A percentile compares a stretch with the other conserved stretches of the same genome.
Conservation (phyloP, 1,140 invertebrate species). For the Homarus americanus region DNA sequence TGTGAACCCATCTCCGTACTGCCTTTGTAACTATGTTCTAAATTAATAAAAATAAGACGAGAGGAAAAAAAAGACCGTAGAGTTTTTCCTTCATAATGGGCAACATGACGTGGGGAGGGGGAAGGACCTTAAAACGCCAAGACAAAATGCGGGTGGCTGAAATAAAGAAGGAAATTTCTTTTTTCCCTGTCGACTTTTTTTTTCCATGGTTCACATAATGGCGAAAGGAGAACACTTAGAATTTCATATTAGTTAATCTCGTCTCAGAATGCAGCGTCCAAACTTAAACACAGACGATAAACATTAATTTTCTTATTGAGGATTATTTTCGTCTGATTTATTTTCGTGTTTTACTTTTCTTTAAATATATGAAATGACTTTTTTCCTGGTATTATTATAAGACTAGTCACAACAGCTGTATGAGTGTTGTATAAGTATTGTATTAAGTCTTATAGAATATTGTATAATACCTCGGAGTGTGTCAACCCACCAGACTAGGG, state of each 20-base stretch:
- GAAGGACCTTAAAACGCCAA: not conserved
- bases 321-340: too few species aligned
- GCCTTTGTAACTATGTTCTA: conserved; percentile 52
- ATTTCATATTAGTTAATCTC: conserved; percentile 20
- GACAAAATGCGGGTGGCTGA: conserved; percentile 38
- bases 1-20: conserved; percentile 7
- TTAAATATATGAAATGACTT: too few species aligned
- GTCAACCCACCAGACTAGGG: too few species aligned
- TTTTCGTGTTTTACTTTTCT: too few species aligned
- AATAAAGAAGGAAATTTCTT: conserved; percentile 56
- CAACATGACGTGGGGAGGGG: conserved; percentile 54
- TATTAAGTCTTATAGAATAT: too few species aligned
- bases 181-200: conserved; percentile 10
- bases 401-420: too few species aligned
- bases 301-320: too few species aligned
- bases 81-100: conserved; percentile 56
- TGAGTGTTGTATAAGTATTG: too few species aligned
- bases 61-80: conserved; percentile 22
- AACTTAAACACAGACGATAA: not conserved
- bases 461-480: too few species aligned
- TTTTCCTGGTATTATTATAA: too few species aligned
- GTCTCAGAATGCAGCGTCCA: conserved; percentile 30
- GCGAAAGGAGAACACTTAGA: conserved; percentile 13
- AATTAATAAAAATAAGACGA: conserved; percentile 60
- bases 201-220: conserved; percentile 52